These are phyloP conservation scores for Limnephilus marmoratus DNA, from an alignment of 2,888 invertebrate genomes.

Conservation along the genomic window DNA sequence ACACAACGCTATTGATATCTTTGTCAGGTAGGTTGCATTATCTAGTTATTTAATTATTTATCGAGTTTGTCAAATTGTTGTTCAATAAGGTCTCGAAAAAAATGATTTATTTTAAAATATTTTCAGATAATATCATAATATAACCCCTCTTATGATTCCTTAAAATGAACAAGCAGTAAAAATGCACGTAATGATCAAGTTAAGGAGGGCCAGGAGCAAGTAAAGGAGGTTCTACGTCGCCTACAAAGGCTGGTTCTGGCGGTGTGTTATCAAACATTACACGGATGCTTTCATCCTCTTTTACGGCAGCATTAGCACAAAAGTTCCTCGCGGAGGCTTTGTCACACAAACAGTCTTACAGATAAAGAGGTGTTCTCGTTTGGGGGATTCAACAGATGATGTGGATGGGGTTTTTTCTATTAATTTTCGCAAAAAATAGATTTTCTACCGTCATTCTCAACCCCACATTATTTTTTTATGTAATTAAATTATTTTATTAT, in stretches of 20 bases:
- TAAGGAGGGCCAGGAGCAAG: conserved; percentile 4
- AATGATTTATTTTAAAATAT: not conserved
- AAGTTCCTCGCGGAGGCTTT: conserved; percentile 46
- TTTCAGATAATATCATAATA: too few species aligned
- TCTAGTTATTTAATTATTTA: not conserved
- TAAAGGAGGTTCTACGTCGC: not conserved
- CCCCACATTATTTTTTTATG: too few species aligned
- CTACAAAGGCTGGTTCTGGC: conserved; percentile 56
- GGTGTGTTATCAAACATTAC: conserved; percentile 63
- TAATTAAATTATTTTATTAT: too few species aligned
- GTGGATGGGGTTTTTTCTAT: not conserved
- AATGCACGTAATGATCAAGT: conserved; percentile 34
- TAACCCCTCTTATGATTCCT: not conserved
- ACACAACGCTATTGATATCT: not conserved
- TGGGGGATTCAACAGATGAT: conserved; percentile 31
- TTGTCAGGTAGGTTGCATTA: not conserved
- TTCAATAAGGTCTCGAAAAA: not conserved
- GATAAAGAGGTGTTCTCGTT: conserved; percentile 22
- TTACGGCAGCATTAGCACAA: conserved; percentile 61
- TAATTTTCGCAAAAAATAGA: not conserved
- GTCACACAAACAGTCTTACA: not conserved
- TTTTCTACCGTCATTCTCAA: too few species aligned
- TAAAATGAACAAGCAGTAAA: not conserved
- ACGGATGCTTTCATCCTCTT: conserved; percentile 63
- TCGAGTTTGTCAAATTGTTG: not conserved